Evolutionary conservation across 2,113 vertebrate genomes (phyloP).

Genomic region (Coptodon bakossiorum): DNA sequence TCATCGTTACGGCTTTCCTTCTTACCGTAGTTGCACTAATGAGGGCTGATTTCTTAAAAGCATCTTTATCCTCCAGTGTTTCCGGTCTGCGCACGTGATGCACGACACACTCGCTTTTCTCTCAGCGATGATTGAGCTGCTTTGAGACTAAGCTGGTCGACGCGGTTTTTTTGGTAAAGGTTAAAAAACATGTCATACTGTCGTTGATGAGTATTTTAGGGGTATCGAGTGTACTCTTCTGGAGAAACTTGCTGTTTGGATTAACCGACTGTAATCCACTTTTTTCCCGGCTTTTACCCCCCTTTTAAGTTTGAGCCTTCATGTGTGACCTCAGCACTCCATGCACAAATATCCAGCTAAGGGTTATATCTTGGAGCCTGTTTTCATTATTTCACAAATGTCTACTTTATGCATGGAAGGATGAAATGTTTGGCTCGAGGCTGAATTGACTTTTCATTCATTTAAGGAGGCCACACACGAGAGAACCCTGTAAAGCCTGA

Average conservation of each 20-base stretch:
- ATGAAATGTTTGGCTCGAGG: not conserved
- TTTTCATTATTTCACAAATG: not conserved
- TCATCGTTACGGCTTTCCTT: constrained; percentile 9
- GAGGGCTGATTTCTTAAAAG: constrained; percentile 52
- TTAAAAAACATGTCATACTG: not conserved
- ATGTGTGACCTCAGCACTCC: not conserved
- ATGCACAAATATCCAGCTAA: not conserved
- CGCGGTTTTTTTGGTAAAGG: not conserved
- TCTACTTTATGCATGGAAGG: not conserved
- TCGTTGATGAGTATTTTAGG: not conserved
- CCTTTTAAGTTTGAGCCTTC: not conserved
- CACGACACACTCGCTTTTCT: not conserved
- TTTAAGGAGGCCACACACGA: not conserved
- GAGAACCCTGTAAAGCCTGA: not conserved
- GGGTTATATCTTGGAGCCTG: not conserved
- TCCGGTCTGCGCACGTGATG: not conserved
- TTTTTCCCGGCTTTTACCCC: not conserved
- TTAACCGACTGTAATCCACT: not conserved
- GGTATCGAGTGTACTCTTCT: not conserved
- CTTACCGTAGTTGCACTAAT: constrained; percentile 43
- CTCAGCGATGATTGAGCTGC: not conserved
- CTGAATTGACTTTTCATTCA: not conserved
- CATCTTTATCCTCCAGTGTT: constrained; percentile 10
- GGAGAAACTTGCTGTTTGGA: not conserved
- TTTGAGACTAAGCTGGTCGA: not conserved